Evolutionary conservation across 2,888 invertebrate genomes (phyloP).

Genomic region (Brachyopa scutellaris): DNA sequence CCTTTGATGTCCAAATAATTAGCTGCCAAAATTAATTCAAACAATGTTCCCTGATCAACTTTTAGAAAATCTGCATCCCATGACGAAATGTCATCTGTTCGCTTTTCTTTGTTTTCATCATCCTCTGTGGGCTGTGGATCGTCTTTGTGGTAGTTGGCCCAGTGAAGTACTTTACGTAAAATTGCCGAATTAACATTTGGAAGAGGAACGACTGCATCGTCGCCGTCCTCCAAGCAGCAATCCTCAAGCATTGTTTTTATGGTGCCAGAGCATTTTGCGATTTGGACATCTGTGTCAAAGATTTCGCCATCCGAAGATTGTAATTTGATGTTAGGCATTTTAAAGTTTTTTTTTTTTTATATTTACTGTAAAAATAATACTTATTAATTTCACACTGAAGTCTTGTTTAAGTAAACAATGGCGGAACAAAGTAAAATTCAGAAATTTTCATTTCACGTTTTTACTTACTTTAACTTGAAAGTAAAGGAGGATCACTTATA

Average conservation of each 20-base stretch:
- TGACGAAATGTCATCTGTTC: constrained; percentile 99
- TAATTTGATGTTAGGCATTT: constrained; percentile 96
- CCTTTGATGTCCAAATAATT: constrained; percentile 98
- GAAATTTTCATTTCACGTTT: not conserved
- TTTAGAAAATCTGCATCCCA: constrained; percentile 99
- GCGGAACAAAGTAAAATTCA: constrained; percentile 16
- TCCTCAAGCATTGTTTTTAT: constrained; percentile 99
- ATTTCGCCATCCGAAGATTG: constrained; percentile 97
- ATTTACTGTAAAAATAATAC: not conserved
- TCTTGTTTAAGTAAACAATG: constrained; percentile 50
- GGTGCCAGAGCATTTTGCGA: constrained; percentile 98
- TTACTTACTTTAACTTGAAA: constrained; percentile 42
- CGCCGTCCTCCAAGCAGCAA: constrained; percentile 93
- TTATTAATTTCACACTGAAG: not conserved
- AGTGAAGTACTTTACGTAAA: constrained; percentile 95
- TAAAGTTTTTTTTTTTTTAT: not conserved
- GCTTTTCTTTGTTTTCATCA: constrained; percentile 97
- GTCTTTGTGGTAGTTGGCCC: constrained; percentile 97
- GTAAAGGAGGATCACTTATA: not conserved
- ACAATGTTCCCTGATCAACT: constrained; percentile 98
- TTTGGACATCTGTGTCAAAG: constrained; percentile 97
- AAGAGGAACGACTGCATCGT: constrained; percentile 96
- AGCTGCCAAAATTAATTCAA: constrained; percentile 97
- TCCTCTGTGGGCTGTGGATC: constrained; percentile 98
- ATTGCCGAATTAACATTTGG: constrained; percentile 99